These are phyloP conservation scores for Papilio elwesi DNA, from an alignment of 2,888 invertebrate species.

Conservation along the genomic window DNA sequence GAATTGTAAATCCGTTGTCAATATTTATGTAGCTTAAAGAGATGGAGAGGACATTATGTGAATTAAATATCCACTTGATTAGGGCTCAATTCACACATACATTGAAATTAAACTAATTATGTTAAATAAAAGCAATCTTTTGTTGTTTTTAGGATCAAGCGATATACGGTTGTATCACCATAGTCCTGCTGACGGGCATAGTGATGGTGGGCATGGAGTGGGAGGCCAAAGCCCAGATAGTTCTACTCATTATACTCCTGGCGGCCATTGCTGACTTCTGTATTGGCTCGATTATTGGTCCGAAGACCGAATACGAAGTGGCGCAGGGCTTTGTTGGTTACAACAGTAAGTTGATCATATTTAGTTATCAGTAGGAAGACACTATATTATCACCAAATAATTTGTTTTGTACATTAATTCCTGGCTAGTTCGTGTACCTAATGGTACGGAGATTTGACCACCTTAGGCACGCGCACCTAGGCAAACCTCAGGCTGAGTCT, in stretches of 20 bases:
- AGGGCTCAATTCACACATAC: no score
- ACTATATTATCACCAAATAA: no score
- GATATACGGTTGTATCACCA: conserved; percentile 93
- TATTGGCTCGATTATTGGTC: conserved; percentile 93
- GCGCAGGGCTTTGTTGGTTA: conserved; percentile 96
- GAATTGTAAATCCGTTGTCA: no score
- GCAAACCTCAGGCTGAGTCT: no score
- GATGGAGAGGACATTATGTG: no score
- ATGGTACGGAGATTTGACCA: no score
- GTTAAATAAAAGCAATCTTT: no score
- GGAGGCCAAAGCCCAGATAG: conserved; percentile 98
- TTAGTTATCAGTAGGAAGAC: neutral
- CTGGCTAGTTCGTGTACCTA: neutral
- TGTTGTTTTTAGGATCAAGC: conserved; percentile 86
- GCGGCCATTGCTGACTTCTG: conserved; percentile 94
- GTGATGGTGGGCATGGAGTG: conserved; percentile 98
- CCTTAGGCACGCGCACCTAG: no score
- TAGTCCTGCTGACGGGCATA: conserved; percentile 91
- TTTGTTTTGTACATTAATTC: neutral
- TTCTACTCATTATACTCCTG: conserved; percentile 91
- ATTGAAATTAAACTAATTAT: no score
- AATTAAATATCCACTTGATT: no score
- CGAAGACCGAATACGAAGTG: conserved; percentile 86
- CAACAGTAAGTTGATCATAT: conserved; percentile 86
- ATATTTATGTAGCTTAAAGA: no score